Conservation (phyloP, 1,140 invertebrate species). For the Tachypleus tridentatus region DNA sequence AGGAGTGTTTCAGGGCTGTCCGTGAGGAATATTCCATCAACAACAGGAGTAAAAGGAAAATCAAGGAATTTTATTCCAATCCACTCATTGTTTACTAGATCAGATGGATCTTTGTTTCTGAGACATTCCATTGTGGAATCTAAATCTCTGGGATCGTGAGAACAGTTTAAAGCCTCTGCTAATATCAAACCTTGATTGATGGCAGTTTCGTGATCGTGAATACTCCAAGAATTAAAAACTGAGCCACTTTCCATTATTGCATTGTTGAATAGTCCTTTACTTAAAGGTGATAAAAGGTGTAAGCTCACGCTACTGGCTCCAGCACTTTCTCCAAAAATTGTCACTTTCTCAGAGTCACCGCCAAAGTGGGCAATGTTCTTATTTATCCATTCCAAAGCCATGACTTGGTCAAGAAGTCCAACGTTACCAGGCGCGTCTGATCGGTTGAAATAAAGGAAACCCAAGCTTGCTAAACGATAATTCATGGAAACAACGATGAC, state of each 20-base stretch:
- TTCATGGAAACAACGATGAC: slow-evolving; percentile 92
- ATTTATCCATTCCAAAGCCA: slow-evolving; percentile 29
- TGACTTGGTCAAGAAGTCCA: slow-evolving; percentile 85
- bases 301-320: too few relatives aligned
- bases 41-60: slow-evolving; percentile 86
- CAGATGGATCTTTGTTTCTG: slow-evolving; percentile 50
- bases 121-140: slow-evolving; percentile 65
- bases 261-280: too few relatives aligned
- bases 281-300: too few relatives aligned
- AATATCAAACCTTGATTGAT: slow-evolving; percentile 58
- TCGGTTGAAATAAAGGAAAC: slow-evolving; percentile 84
- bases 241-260: too few relatives aligned
- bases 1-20: slow-evolving; percentile 68
- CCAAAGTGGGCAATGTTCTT: too few relatives aligned
- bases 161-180: slow-evolving; percentile 75
- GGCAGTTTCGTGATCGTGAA: neutral
- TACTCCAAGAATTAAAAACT: too few relatives aligned
- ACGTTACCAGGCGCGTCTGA: slow-evolving; percentile 86
- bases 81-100: slow-evolving; percentile 72
- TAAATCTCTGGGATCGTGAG: slow-evolving; percentile 53
- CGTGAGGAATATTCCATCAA: slow-evolving; percentile 81
- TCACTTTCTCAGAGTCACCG: too few relatives aligned
- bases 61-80: slow-evolving; percentile 45
- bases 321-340: too few relatives aligned
- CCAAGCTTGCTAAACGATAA: slow-evolving; percentile 80